Conservation (phyloP, 2,888 invertebrate genomes). For the Bugulina stolonifera region DNA sequence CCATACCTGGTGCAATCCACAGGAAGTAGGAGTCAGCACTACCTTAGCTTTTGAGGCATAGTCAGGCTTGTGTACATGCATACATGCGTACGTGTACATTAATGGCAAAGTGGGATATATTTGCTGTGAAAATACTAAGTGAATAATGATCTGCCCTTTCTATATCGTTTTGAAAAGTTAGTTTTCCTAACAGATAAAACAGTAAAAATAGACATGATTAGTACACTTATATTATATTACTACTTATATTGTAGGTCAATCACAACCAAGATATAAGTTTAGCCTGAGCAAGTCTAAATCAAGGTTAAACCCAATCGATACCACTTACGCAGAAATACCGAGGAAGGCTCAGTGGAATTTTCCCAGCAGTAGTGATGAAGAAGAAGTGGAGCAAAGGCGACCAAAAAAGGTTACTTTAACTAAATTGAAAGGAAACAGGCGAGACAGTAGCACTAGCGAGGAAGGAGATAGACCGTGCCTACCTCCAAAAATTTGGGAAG, state of each 20-base stretch:
- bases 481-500: constrained; percentile 16
- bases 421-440: not conserved
- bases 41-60: too few relatives aligned
- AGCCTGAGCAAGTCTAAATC: constrained; percentile 2
- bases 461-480: not conserved
- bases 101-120: too few relatives aligned
- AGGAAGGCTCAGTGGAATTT: constrained; percentile 15
- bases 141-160: too few relatives aligned
- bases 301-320: constrained; percentile 13
- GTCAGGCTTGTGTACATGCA: too few relatives aligned
- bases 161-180: too few relatives aligned
- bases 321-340: constrained; percentile 7
- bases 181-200: too few relatives aligned
- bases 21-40: too few relatives aligned
- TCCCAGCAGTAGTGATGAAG: constrained; percentile 24
- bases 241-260: not conserved
- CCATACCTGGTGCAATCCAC: too few relatives aligned
- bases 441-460: not conserved
- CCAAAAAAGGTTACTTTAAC: not conserved
- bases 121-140: too few relatives aligned
- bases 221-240: too few relatives aligned
- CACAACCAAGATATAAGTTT: not conserved
- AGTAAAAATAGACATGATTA: too few relatives aligned
- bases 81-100: too few relatives aligned
- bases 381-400: not conserved